These are phyloP conservation scores for Epinephelus moara DNA, from an alignment of 2,113 vertebrate genomes.

Conservation along the genomic window DNA sequence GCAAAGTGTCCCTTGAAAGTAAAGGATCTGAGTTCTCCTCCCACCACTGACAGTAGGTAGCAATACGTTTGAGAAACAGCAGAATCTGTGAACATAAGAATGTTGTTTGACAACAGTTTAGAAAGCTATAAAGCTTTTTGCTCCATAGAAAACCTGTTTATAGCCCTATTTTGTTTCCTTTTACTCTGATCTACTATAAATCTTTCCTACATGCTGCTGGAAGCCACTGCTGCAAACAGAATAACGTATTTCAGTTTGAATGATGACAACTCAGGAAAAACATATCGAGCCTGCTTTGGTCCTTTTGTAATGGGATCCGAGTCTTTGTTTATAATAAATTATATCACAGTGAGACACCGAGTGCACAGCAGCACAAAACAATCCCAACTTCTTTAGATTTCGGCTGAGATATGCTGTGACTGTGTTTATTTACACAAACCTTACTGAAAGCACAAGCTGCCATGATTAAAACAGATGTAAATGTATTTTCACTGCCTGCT, in stretches of 20 bases:
- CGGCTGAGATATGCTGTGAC: not conserved
- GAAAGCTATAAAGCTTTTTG: constrained; percentile 6
- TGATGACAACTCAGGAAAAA: constrained; percentile 56
- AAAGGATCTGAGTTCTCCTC: not conserved
- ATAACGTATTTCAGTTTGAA: constrained; percentile 60
- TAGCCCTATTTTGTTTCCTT: constrained; percentile 32
- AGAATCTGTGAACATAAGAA: not conserved
- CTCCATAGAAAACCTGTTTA: constrained; percentile 30
- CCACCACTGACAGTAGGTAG: not conserved
- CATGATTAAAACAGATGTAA: not conserved
- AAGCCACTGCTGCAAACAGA: constrained; percentile 40
- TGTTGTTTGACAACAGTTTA: constrained; percentile 28
- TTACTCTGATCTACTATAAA: constrained; percentile 55
- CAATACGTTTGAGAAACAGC: not conserved
- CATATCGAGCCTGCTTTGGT: constrained; percentile 41
- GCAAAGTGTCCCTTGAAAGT: not conserved
- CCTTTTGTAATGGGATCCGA: constrained; percentile 39
- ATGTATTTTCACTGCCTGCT: constrained; percentile 17
- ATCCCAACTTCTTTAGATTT: constrained; percentile 15
- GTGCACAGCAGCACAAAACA: constrained; percentile 12
- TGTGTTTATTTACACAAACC: not conserved
- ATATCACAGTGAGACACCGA: constrained; percentile 46
- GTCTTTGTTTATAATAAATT: constrained; percentile 66
- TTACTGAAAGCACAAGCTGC: not conserved
- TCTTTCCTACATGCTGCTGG: constrained; percentile 40